Percentiles rank a stretch among this genome's conserved stretches.
These are phyloP conservation scores for Barbus barbus DNA, from an alignment of 2,113 vertebrate species.

Conservation along the genomic window DNA sequence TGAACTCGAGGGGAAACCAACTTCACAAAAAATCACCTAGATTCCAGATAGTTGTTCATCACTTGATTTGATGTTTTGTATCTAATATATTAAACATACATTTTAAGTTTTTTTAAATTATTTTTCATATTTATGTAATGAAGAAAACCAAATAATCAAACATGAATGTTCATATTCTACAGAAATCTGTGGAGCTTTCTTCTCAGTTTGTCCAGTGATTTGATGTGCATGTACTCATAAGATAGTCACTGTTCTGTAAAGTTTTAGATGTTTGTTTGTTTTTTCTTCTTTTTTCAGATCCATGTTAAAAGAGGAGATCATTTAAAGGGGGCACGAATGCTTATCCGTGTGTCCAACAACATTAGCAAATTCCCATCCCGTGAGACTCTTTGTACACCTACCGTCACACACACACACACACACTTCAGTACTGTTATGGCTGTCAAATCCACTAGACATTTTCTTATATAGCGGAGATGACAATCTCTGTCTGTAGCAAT, in stretches of 20 bases:
- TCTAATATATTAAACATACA: not conserved
- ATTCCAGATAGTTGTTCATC: not conserved
- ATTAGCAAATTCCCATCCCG: slow-evolving; percentile 97
- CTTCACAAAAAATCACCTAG: not conserved
- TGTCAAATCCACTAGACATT: not conserved
- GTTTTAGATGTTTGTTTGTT: slow-evolving; percentile 18
- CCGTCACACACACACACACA: too few relatives aligned
- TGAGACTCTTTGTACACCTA: slow-evolving; percentile 72
- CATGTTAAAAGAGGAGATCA: slow-evolving; percentile 92
- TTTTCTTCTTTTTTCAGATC: slow-evolving; percentile 71
- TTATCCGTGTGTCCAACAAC: slow-evolving; percentile 95
- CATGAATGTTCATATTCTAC: too few relatives aligned
- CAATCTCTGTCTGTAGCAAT: not conserved
- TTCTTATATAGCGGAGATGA: not conserved
- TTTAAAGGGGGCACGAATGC: slow-evolving; percentile 93
- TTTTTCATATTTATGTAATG: too few relatives aligned
- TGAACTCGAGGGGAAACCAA: too few relatives aligned
- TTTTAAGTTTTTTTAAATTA: too few relatives aligned
- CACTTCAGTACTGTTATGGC: not conserved
- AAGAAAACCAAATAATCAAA: too few relatives aligned
- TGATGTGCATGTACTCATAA: not conserved
- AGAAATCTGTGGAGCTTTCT: too few relatives aligned
- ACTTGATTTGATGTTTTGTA: not conserved
- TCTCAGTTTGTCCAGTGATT: too few relatives aligned
- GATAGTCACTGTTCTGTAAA: not conserved